Evolutionary conservation across 2,113 vertebrate species (phyloP).

Genomic region (Tapirus terrestris): DNA sequence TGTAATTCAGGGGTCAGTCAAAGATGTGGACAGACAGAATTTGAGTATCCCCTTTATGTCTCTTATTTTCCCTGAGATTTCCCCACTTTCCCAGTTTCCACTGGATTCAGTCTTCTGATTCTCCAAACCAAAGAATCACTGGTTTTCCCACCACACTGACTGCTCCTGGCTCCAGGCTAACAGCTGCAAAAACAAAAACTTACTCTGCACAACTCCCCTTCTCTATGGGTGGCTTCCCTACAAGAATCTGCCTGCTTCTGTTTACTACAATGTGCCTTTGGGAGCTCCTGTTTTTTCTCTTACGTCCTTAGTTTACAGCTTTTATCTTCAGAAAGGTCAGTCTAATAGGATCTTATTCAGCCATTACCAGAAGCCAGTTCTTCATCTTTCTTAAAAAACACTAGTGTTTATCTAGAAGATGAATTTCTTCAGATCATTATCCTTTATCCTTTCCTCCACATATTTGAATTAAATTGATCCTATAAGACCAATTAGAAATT

Average conservation of each 20-base stretch:
- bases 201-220: not conserved
- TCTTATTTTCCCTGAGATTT: not conserved
- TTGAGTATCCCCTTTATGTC: not conserved
- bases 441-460: not conserved
- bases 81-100: not conserved
- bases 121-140: not conserved
- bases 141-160: not conserved
- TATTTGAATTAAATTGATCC: not conserved
- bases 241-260: not conserved
- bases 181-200: not conserved
- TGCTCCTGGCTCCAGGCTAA: not conserved
- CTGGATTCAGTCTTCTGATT: not conserved
- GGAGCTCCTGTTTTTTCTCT: not conserved
- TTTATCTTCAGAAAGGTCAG: not conserved
- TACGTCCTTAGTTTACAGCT: not conserved
- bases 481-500: not conserved
- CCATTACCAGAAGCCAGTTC: not conserved
- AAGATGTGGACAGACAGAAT: not conserved
- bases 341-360: not conserved
- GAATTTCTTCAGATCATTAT: not conserved
- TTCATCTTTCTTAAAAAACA: constrained; percentile 31
- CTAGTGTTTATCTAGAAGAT: not conserved
- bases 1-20: not conserved
- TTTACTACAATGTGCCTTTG: not conserved
- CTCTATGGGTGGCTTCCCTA: not conserved